Evolutionary conservation across 2,797 vertebrate genomes (phyloP), one percentile per base, ranked within the genome.

Genomic region (Halcyon smyrnensis): DNA sequence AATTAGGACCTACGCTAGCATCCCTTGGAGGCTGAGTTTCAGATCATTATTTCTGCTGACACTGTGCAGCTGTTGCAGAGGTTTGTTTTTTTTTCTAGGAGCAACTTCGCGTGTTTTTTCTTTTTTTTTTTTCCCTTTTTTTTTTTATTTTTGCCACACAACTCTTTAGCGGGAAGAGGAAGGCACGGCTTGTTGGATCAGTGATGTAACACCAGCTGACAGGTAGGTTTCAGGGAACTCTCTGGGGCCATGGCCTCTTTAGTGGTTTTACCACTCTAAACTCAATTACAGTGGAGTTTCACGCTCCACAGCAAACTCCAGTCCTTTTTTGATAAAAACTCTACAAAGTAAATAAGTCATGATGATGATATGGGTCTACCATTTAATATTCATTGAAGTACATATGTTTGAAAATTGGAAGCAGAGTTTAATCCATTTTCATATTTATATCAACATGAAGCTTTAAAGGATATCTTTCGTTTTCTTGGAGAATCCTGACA

Each of bases 181-280:
- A 95, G 97, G 90, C 97, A 97, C 23, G 97, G 97, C 98, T 98
- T 98, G 97, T 98, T 98, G 98, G 98, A 98, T 96, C 87, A 88
- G 95, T 98, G 98, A 98, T 99, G 97, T 99, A 99, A 99, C 98
- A 98, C 97, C 98, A 98, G 98, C 98, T 99, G 99, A 99, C 99
- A 99, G 98, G 98, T 98, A 98, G 98, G 98, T 99, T 99, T 98
- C 97, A 95, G 98, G 98, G 98, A 98, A 98, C 98, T 99, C 99
- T 99, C 99, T 97, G 97, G 99, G 98, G 99, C 98, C 97, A 75
- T 98, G 97, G 97, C 98, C 98, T 98, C 97, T 97, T 98, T 98
- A 98, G 98, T 97, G 95, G 97, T 97, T 98, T 98, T 97, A 97
- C 98, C 98, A 98, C 98, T 98, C 98, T 98, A 98, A 97, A 98